Evolutionary conservation across 2,797 vertebrate genomes (phyloP), one percentile per base, ranked within the genome.

Genomic region (Gallinago nigripennis): DNA sequence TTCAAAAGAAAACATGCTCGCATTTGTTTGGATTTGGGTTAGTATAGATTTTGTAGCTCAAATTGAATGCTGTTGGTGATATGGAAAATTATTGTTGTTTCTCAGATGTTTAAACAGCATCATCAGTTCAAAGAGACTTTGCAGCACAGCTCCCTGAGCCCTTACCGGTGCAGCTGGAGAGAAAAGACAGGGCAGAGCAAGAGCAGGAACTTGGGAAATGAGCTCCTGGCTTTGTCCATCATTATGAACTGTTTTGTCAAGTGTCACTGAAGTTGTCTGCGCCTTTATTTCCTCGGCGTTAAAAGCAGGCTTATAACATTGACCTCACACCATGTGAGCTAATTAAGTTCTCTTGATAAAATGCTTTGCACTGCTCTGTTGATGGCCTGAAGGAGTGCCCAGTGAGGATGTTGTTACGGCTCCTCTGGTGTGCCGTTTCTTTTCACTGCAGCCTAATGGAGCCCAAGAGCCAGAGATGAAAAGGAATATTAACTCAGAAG

Each of bases 381-480:
- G 39, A 7, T 5, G 28, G 30, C 16, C n/a, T 33, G 63, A 45
- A 57, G 41, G 15, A 46, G 20, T 20, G 33, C 43, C 39, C 27
- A 8, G 28, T 5, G 80, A 17, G 23, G 41, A 1, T 46, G 12
- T 1, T 33, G 27, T 53, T 23, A 6, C 0, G 35, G 28, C 39
- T 85, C 41, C 54, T 43, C 48, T 33, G 31, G 1, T 50, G 46
- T 66, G 51, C 20, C 19, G 0, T 31, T 57, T 37, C 25, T 76
- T 31, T 41, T n/a, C 54, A 28, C 48, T 4, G 0, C 17, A 17
- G 50, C 10, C 23, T 75, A 46, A 48, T 3, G 25, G 24, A 80
- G 43, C 45, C 53, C 27, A n/a, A 58, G 31, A 77, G 21, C 35
- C 51, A 43, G 71, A 71, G 37, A 23, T 12, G 24, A 24, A 73